These are phyloP conservation scores for Dynastes hyllus DNA, from an alignment of 2,888 invertebrate species.

Conservation along the genomic window DNA sequence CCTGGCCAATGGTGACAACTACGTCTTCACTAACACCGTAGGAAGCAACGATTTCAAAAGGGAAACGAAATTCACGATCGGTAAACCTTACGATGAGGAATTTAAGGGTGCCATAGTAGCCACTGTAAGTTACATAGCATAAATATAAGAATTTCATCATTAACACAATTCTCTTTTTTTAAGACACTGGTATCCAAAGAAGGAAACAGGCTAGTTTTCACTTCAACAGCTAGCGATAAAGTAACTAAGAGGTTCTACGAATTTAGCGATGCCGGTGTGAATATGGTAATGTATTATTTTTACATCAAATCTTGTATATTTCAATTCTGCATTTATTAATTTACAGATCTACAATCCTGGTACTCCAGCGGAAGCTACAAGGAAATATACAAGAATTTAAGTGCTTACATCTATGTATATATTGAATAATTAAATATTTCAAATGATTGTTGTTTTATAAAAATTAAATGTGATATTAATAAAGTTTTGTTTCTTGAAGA, in stretches of 20 bases:
- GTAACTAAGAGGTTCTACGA: neutral
- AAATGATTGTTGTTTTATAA: too few species aligned
- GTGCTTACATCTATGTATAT: neutral
- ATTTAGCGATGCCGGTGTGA: neutral
- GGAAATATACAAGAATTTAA: constrained; percentile 5
- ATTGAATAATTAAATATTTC: neutral
- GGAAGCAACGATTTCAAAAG: neutral
- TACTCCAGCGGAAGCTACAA: neutral
- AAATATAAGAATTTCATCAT: neutral
- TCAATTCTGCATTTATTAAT: neutral
- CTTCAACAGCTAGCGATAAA: neutral
- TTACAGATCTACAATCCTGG: neutral
- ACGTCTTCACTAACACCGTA: neutral
- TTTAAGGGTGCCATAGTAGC: neutral
- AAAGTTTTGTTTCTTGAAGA: too few species aligned
- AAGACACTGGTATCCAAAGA: neutral
- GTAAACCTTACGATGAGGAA: constrained; percentile 21
- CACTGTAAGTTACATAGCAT: neutral
- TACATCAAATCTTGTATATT: neutral
- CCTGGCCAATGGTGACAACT: constrained; percentile 2
- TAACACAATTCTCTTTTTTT: neutral
- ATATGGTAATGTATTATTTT: neutral
- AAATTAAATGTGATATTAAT: too few species aligned
- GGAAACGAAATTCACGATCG: constrained; percentile 4
- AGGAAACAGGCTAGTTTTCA: constrained; percentile 6